Evolutionary conservation across 2,113 vertebrate genomes (phyloP), one percentile per base, ranked within the genome.

Genomic region (Erpornis zantholeuca): DNA sequence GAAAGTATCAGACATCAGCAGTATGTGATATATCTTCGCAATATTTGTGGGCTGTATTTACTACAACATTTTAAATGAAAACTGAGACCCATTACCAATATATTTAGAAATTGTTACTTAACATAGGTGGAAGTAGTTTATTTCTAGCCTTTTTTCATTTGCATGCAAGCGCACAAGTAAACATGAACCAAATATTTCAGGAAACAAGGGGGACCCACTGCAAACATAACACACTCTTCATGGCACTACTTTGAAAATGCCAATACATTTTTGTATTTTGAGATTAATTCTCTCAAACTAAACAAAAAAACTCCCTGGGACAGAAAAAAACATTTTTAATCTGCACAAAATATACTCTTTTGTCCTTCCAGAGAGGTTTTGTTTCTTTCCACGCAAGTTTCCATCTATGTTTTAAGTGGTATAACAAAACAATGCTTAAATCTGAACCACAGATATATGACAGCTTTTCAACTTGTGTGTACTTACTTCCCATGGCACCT

Each of bases 21-120:
- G 31, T 23, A 70, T 0, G 0, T 21, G 38, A 42, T 12, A 35
- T 2, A 1, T 10, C 20, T 70, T 83, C 52, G 47, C 22, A 57
- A 0, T 56, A 82, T 35, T 40, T 78, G 44, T 24, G 31, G 42
- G 12, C 8, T 45, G 27, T 18, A n/a, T 24, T 84, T 70, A 63
- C 23, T 23, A 42, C n/a, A 72, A 44, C 20, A 44, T n/a, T 73
- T 68, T 52, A 77, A 88, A 89, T 15, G 18, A 64, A 79, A 79
- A 59, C 11, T 64, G 64, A 76, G 86, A 80, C n/a, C 17, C 45
- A 31, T 44, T 54, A 66, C 50, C 45, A 82, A 59, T 7, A 16
- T 40, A 54, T 59, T 90, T 69, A 69, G 23, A 78, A 88, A 60
- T 23, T 64, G 65, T 10, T 40, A 7, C 28, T 44, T 47, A 68